Base-by-base conservation (phyloP, 2,888 invertebrate genomes). In the Dyspetes luteomarginatus region DNA sequence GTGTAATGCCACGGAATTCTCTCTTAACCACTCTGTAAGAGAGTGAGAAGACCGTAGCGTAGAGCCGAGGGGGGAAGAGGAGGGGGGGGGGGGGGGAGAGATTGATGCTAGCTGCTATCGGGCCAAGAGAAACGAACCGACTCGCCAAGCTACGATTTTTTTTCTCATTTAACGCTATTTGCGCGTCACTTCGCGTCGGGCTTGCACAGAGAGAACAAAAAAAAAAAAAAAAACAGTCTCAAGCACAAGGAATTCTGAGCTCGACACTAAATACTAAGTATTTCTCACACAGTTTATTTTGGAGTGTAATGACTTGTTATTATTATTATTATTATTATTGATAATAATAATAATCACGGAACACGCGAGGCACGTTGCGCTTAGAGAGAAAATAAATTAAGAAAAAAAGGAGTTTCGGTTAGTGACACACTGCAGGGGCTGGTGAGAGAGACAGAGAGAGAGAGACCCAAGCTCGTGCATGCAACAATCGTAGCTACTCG, bases 1-100 rank as follows among this genome's bases (percentile, higher is more conserved):
- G 68, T 55, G 24, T 26, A 71, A 55, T 17, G 62, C 43, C 65
- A 67, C 75, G 65, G 65, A 41, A 58, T 72, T 65, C 71, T 69
- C 71, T 72, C 48, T n/a, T 41, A 28, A 67, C 52, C 69, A 55
- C 56, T 56, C 64, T 48, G 65, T 22, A 15, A 36, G 65, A 58
- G 36, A 30, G 62, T 52, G 58, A 62, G 62, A 68, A n/a, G 73
- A 73, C 58, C 52, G 69, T 28, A 62, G 64, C 30, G 30, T 26
- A 65, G 26, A 30, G 68, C 26, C 52, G 68, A 43, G 60, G 17
- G 12, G 52, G 9, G 28, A 50, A 17, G 45, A 41, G 41, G 9
- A 26, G 19, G 15, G 68, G 28, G 15, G 17, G 26, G 36, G 48
- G 58, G 48, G 48, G 30, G 17, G 56, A 56, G 17, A 41, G 26